These are phyloP conservation scores for Poecilia picta DNA, from an alignment of 2,797 vertebrate genomes.

Conservation along the genomic window DNA sequence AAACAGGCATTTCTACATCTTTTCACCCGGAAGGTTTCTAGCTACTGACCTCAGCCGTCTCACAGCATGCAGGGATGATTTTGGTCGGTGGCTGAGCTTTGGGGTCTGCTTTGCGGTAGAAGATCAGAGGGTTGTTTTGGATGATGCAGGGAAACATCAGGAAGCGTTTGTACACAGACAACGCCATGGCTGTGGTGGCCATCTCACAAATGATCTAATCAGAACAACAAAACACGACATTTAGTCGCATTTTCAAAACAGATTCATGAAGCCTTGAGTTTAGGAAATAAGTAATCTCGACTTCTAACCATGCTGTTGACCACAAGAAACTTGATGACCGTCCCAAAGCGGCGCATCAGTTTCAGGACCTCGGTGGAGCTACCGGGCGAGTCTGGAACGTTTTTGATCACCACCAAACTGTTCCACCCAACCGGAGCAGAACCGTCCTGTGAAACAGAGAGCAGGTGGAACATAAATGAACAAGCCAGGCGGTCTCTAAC, in stretches of 20 bases:
- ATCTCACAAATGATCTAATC: slow-evolving; percentile 76
- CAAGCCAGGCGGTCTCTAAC: neutral
- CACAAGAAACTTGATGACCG: slow-evolving; percentile 61
- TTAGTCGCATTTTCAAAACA: neutral
- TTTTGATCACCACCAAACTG: slow-evolving; percentile 83
- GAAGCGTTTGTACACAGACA: slow-evolving; percentile 70
- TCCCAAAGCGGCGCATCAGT: slow-evolving; percentile 86
- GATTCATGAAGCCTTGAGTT: neutral
- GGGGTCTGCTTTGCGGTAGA: slow-evolving; percentile 69
- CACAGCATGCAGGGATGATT: slow-evolving; percentile 14
- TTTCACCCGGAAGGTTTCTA: neutral
- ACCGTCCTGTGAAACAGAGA: slow-evolving; percentile 40
- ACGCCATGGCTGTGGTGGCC: slow-evolving; percentile 61
- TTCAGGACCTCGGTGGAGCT: slow-evolving; percentile 82
- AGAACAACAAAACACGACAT: neutral
- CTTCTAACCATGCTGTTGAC: slow-evolving; percentile 64
- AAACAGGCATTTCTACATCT: neutral
- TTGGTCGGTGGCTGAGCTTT: slow-evolving; percentile 38
- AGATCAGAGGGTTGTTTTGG: slow-evolving; percentile 71
- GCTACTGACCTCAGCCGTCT: slow-evolving; percentile 42
- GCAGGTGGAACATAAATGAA: neutral
- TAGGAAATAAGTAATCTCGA: neutral
- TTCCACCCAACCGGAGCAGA: slow-evolving; percentile 43
- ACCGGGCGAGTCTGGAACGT: slow-evolving; percentile 81
- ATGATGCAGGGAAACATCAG: slow-evolving; percentile 70